Percentiles rank a stretch among this genome's conserved stretches.
These are phyloP conservation scores for Misgurnus mizolepis DNA, from an alignment of 2,113 vertebrate species.

Conservation along the genomic window DNA sequence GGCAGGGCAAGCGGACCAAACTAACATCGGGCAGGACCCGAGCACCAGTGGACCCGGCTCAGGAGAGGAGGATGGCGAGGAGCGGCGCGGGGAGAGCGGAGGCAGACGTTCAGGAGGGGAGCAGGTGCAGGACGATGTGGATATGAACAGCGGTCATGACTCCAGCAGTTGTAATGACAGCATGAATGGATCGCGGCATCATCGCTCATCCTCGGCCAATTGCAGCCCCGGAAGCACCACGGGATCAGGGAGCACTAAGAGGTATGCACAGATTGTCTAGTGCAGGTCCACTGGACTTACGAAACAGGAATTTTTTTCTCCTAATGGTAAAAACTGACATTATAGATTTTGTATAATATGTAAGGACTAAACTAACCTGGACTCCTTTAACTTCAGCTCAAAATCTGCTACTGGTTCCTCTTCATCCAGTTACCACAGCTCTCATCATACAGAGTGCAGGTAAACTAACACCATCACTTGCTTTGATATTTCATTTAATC, in stretches of 20 bases:
- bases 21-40: background rate
- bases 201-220: conserved; percentile 53
- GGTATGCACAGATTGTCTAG: conserved; percentile 63
- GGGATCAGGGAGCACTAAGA: conserved; percentile 68
- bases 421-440: conserved; percentile 47
- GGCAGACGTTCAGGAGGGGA: conserved; percentile 54
- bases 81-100: conserved; percentile 47
- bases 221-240: conserved; percentile 56
- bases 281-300: too few relatives aligned
- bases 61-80: conserved; percentile 21
- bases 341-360: too few relatives aligned
- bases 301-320: background rate
- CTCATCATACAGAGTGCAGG: conserved; percentile 40
- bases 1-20: background rate
- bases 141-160: conserved; percentile 45
- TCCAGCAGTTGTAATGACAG: background rate
- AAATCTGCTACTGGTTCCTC: conserved; percentile 36
- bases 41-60: background rate
- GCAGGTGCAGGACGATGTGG: conserved; percentile 59
- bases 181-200: conserved; percentile 1
- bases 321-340: too few relatives aligned
- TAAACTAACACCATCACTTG: background rate
- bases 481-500: too few relatives aligned
- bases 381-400: conserved; percentile 24
- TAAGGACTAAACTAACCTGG: background rate